phyloP scores from a whole-genome alignment of 2,888 invertebrate species.

The Conops quadrifasciatus region DNA sequence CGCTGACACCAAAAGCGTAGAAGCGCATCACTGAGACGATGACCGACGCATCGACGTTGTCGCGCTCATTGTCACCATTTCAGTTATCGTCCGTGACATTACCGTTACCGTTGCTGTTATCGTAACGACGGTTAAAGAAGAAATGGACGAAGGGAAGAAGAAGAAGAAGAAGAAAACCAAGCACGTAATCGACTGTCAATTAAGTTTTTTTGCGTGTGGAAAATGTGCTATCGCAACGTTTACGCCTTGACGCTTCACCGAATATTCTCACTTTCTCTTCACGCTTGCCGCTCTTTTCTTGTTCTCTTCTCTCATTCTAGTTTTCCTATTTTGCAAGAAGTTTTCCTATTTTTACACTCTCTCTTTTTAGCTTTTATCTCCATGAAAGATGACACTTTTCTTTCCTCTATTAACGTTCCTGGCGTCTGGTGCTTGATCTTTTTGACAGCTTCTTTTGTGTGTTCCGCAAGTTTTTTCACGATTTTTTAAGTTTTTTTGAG shows the following conservation, averaged over 20 bases:
- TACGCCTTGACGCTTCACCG: background rate
- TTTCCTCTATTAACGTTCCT: background rate
- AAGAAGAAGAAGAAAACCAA: background rate
- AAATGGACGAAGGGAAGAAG: no score
- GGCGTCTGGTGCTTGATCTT: no score
- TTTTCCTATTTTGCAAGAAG: background rate
- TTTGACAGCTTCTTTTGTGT: background rate
- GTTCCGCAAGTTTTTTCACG: slow-evolving; percentile 2
- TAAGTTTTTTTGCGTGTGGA: slow-evolving; percentile 34
- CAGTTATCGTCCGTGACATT: background rate
- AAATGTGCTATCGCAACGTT: background rate
- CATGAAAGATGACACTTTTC: background rate
- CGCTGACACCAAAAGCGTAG: no score
- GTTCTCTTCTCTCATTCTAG: background rate
- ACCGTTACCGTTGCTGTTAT: background rate
- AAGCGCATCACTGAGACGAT: background rate
- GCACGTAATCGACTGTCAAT: slow-evolving; percentile 54
- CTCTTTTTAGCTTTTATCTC: slow-evolving; percentile 12
- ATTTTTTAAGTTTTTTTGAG: background rate
- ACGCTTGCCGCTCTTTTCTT: background rate
- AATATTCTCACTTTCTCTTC: background rate
- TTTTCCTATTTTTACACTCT: no score
- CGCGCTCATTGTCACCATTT: no score
- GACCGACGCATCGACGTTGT: no score
- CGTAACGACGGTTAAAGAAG: slow-evolving; percentile 1